Evolutionary conservation across 2,888 invertebrate species (phyloP).

Genomic region (Sesia bembeciformis): DNA sequence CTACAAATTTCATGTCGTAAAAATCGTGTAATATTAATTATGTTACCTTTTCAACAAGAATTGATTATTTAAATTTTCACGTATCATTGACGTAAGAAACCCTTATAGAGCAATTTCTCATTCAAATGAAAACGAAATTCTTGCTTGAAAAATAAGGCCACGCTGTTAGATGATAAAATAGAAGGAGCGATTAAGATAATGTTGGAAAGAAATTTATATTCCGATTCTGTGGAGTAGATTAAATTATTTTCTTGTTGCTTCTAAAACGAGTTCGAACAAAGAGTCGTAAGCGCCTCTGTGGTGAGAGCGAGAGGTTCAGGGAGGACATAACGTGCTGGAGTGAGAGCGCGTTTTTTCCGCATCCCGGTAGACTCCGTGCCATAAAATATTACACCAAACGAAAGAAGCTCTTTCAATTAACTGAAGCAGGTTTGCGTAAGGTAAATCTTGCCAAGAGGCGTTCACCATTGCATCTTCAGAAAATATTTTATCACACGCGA

Average conservation of each 20-base stretch:
- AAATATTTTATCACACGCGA: slow-evolving; percentile 32
- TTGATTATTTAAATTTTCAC: too few species aligned
- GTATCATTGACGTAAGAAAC: too few species aligned
- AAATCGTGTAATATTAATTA: too few species aligned
- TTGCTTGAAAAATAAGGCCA: slow-evolving; percentile 27
- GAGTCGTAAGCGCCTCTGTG: slow-evolving; percentile 32
- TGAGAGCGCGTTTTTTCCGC: slow-evolving; percentile 36
- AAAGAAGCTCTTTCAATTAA: slow-evolving; percentile 71
- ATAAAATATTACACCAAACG: slow-evolving; percentile 67
- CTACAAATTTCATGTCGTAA: too few species aligned
- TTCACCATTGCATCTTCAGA: slow-evolving; percentile 31
- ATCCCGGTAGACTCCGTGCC: slow-evolving; percentile 30
- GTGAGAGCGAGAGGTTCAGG: slow-evolving; percentile 39
- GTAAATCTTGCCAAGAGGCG: slow-evolving; percentile 53
- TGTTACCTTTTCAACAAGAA: too few species aligned
- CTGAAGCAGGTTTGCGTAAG: slow-evolving; percentile 61
- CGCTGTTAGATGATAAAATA: slow-evolving; percentile 42
- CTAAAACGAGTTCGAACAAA: slow-evolving; percentile 34
- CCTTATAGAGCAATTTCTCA: too few species aligned
- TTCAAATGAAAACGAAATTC: slow-evolving; percentile 22
- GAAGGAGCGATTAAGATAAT: slow-evolving; percentile 55
- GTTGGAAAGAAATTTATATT: slow-evolving; percentile 62
- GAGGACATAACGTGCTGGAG: slow-evolving; percentile 37
- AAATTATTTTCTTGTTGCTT: slow-evolving; percentile 62
- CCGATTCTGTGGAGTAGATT: slow-evolving; percentile 53